Conservation (phyloP, 2,113 vertebrate species). For the Sprattus sprattus region DNA sequence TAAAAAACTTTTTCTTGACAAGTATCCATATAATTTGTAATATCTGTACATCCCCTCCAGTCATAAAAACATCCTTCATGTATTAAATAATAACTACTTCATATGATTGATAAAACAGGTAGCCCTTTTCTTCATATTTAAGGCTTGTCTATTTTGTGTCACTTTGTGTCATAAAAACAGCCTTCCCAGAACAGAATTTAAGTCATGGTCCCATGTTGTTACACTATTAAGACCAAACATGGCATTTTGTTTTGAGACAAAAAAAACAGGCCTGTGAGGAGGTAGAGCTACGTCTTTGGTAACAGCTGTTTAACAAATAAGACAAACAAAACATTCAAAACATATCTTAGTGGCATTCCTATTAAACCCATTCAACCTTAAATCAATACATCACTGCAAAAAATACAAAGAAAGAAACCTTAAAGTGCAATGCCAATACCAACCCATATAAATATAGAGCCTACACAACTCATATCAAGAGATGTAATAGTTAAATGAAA, state of each 20-base stretch:
- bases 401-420: background rate
- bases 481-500: background rate
- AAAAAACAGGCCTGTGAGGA: background rate
- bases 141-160: background rate
- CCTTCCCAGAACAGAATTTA: background rate
- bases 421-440: constrained; percentile 9
- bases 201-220: background rate
- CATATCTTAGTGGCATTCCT: background rate
- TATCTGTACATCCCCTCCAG: background rate
- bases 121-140: background rate
- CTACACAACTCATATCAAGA: background rate
- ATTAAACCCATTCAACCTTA: background rate
- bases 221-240: background rate
- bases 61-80: background rate
- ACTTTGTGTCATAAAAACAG: background rate
- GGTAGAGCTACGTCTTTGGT: background rate
- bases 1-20: background rate
- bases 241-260: background rate
- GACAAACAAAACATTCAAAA: background rate
- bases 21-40: background rate
- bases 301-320: background rate
- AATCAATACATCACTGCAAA: background rate
- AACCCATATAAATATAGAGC: background rate
- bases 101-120: background rate
- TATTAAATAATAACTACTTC: background rate